Percentiles rank a stretch among this genome's conserved stretches.
Evolutionary conservation across 2,113 vertebrate species (phyloP).

Genomic region (Malurus alboscapulatus): DNA sequence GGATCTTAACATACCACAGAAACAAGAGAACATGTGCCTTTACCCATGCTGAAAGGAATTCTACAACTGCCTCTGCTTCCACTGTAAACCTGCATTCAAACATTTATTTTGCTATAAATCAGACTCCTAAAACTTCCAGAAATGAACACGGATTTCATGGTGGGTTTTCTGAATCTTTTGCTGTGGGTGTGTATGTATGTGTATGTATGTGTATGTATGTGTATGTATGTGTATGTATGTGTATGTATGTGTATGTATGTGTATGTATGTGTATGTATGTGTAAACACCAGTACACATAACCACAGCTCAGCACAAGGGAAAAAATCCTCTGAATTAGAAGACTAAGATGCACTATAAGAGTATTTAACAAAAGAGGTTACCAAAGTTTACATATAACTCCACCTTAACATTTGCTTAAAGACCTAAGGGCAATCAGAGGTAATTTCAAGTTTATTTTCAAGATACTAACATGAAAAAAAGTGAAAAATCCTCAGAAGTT

Average conservation of each 20-base stretch:
- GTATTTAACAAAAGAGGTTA: background rate
- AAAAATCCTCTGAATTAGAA: background rate
- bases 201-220: background rate
- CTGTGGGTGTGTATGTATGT: background rate
- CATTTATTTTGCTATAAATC: background rate
- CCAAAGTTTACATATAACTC: background rate
- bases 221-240: background rate
- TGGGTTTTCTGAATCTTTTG: background rate
- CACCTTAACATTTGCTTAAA: background rate
- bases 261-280: background rate
- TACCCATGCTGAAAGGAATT: background rate
- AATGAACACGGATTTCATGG: background rate
- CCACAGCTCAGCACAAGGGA: background rate
- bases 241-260: background rate
- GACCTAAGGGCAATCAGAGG: background rate
- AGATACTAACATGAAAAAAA: background rate
- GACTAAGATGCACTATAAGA: background rate
- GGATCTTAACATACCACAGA: background rate
- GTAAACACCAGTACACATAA: background rate
- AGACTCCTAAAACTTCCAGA: background rate
- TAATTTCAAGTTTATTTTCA: background rate
- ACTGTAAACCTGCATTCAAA: background rate
- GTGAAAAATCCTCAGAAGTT: background rate
- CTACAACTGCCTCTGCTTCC: background rate
- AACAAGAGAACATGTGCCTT: background rate